A percentile compares a stretch with the other conserved stretches of the same genome.
These are phyloP conservation scores for Trypoxylon attenuatum DNA, from an alignment of 2,888 invertebrate genomes.

Conservation along the genomic window DNA sequence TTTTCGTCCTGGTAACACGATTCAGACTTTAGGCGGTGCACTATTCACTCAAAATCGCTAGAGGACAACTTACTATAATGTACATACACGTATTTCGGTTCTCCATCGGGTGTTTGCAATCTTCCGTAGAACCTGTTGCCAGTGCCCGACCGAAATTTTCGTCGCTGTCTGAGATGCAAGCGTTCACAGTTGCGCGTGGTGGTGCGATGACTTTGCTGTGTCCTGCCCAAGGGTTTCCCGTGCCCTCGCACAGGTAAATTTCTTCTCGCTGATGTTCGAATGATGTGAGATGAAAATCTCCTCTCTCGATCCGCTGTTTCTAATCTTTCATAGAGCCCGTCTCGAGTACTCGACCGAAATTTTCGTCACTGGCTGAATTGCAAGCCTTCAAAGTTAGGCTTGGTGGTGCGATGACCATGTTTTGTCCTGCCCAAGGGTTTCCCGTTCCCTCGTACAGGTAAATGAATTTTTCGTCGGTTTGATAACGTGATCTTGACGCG, in stretches of 20 bases:
- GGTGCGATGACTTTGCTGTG: conserved; percentile 75
- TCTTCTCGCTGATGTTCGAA: not conserved
- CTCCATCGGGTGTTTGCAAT: conserved; percentile 13
- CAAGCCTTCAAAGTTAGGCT: conserved; percentile 71
- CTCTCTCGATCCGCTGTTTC: not conserved
- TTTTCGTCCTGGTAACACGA: too few relatives aligned
- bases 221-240: conserved; percentile 77
- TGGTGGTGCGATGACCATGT: conserved; percentile 72
- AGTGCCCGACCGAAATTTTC: conserved; percentile 80
- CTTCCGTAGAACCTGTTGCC: conserved; percentile 77
- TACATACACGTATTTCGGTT: too few relatives aligned
- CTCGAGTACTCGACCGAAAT: conserved; percentile 79
- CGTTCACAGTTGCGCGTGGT: conserved; percentile 69
- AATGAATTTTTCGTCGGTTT: conserved; percentile 27
- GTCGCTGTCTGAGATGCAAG: conserved; percentile 75
- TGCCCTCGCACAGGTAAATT: conserved; percentile 76
- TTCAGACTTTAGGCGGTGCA: not conserved
- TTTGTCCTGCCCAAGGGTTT: conserved; percentile 77
- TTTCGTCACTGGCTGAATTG: conserved; percentile 76
- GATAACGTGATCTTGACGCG: not conserved
- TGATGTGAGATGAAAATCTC: not conserved
- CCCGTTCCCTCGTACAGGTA: conserved; percentile 76
- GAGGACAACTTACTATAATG: too few relatives aligned
- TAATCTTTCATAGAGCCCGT: conserved; percentile 75
- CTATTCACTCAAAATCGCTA: not conserved